These are phyloP conservation scores for Toxonevra muliebris DNA, from an alignment of 2,888 invertebrate species.

Conservation along the genomic window DNA sequence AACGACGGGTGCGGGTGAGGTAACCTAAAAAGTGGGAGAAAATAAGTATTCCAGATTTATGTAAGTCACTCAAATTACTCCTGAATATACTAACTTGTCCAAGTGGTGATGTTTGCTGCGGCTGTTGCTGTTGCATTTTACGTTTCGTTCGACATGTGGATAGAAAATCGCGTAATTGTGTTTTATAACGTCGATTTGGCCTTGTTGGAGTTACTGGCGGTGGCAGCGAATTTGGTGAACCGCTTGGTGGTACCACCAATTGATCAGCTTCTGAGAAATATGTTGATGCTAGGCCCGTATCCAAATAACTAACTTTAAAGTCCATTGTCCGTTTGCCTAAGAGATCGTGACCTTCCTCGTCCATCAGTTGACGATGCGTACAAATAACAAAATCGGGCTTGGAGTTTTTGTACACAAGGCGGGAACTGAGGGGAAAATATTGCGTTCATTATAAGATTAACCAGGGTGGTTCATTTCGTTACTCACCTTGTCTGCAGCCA, in stretches of 20 bases:
- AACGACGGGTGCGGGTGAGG: constrained; percentile 62
- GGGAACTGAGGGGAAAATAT: constrained; percentile 71
- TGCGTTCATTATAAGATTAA: background rate
- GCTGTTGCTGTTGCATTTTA: constrained; percentile 67
- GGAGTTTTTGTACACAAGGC: constrained; percentile 98
- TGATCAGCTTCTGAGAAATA: constrained; percentile 90
- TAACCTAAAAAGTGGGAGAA: constrained; percentile 42
- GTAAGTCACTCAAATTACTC: background rate
- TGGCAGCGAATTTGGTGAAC: constrained; percentile 68
- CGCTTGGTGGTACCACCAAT: constrained; percentile 70
- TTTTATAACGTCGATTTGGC: constrained; percentile 90
- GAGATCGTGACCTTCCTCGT: constrained; percentile 97
- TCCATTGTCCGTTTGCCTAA: constrained; percentile 98
- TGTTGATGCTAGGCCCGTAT: constrained; percentile 89
- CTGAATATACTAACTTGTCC: constrained; percentile 65
- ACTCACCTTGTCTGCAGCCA: constrained; percentile 89
- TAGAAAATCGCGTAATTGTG: constrained; percentile 90
- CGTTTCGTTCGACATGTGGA: constrained; percentile 90
- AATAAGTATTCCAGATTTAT: background rate
- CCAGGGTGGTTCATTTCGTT: background rate
- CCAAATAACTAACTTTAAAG: constrained; percentile 96
- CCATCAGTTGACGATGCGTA: constrained; percentile 98
- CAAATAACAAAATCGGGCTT: constrained; percentile 99
- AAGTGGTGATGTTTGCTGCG: constrained; percentile 62
- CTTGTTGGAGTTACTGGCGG: constrained; percentile 78